Evolutionary conservation across 2,113 vertebrate species (phyloP).

Genomic region (Burhinus bistriatus): DNA sequence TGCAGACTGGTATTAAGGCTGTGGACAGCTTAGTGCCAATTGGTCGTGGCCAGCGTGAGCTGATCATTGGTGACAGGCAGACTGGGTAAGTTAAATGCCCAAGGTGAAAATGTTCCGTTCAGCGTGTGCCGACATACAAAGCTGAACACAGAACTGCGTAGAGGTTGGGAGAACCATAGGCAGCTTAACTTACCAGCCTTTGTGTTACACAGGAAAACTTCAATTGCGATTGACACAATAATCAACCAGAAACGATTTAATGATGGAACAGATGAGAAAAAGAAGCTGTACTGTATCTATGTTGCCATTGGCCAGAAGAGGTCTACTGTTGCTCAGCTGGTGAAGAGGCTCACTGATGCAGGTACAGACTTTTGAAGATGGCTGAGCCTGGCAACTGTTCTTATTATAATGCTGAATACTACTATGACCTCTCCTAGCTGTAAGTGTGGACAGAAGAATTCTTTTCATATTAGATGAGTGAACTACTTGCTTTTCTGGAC

Average conservation of each 20-base stretch:
- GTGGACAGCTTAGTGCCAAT: constrained; percentile 98
- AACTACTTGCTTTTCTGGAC: neutral
- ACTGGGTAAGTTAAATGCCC: constrained; percentile 82
- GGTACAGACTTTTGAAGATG: constrained; percentile 44
- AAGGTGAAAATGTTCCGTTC: neutral
- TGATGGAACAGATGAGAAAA: constrained; percentile 94
- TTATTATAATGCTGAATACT: neutral
- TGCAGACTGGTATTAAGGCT: constrained; percentile 99
- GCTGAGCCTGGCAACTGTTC: neutral
- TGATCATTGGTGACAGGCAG: constrained; percentile 98
- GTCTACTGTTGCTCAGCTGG: constrained; percentile 97
- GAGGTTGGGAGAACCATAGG: accelerated
- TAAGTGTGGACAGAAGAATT: neutral
- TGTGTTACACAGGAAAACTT: constrained; percentile 84
- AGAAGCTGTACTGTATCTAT: constrained; percentile 98
- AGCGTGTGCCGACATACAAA: accelerated
- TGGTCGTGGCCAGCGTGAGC: constrained; percentile 95
- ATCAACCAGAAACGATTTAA: constrained; percentile 99
- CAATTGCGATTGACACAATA: constrained; percentile 97
- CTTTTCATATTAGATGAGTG: accelerated
- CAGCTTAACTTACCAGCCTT: accelerated
- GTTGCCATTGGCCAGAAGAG: constrained; percentile 99
- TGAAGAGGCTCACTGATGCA: constrained; percentile 94
- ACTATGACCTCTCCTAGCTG: neutral
- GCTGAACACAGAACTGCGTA: accelerated